Base-by-base conservation (phyloP, 2,888 invertebrate species). In the Pecten maximus region DNA sequence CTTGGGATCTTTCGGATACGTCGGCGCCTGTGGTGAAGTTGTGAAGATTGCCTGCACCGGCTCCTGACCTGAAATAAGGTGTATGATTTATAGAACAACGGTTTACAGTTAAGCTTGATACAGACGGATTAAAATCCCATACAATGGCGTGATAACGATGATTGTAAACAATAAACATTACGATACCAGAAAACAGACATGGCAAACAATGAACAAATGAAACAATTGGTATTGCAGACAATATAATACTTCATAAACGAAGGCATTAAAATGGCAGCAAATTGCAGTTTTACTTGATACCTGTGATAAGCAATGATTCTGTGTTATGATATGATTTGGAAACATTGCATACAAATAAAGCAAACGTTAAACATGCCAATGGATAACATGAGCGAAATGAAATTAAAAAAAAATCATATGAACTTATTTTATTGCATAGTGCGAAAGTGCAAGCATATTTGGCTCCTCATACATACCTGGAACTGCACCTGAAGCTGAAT, bases 21-120 rank as follows among this genome's bases (percentile, higher is more conserved):
- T 23, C 10, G 74, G 74, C 23, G 35, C 35, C 35, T 74, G 74
- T 2, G 74, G 74, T 74, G 74, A 74, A 8, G 74, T 74, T 28
- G 35, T 74, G 74, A 74, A 74, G 35, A 74, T 74, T 74, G 74
- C 74, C 23, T 74, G 74, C 16, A 74, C 74, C 35, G 74, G 74
- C 74, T 74, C 74, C 74, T 74, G 74, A 74, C 74, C 74, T 74
- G 74, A 60, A 60, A 60, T 60, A 60, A 60, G n/a, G n/a, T 74
- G 28, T 74, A 74, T 10, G 35, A 74, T 35, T 35, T 0, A 74
- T 35, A n/a, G 35, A 74, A 35, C 74, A 74, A 74, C 12, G 1
- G 28, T 16, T n/a, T 23, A 23, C 19, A 19, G 6, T 19, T 1
- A 54, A 54, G 54, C 54, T 44, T 19, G 54, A 23, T 19, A 54